Percentiles rank a stretch among this genome's conserved stretches.
phyloP scores from a whole-genome alignment of 2,113 vertebrate species.

The Mustela nigripes region DNA sequence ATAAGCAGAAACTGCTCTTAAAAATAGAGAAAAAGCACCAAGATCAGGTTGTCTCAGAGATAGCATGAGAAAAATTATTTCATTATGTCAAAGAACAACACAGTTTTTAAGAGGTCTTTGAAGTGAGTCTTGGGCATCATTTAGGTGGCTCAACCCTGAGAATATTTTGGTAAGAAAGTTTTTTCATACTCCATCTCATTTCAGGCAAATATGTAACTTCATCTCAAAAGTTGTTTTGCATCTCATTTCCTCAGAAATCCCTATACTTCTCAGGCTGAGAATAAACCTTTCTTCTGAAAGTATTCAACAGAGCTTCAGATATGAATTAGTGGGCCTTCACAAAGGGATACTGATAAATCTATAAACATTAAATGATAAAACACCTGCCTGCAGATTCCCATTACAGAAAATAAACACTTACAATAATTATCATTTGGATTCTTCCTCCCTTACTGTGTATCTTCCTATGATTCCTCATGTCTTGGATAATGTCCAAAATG shows the following conservation, averaged over 20 bases:
- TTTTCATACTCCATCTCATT: neutral
- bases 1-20: conserved; percentile 19
- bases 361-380: conserved; percentile 16
- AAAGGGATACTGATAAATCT: neutral
- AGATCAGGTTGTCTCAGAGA: neutral
- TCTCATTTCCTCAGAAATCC: conserved; percentile 23
- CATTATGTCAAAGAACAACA: neutral
- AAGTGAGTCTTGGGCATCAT: neutral
- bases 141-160: neutral
- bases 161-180: neutral
- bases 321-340: neutral
- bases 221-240: conserved; percentile 2
- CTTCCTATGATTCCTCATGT: neutral
- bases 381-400: neutral
- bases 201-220: conserved; percentile 17
- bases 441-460: neutral
- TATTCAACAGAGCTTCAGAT: neutral
- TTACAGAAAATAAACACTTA: conserved; percentile 27
- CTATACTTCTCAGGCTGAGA: neutral
- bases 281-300: conserved; percentile 13
- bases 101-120: conserved; percentile 40
- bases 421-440: conserved; percentile 51
- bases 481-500: conserved; percentile 8
- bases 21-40: neutral
- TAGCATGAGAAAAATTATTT: neutral